Percentiles rank a stretch among this genome's conserved stretches.
Evolutionary conservation across 2,797 vertebrate genomes (phyloP).

Genomic region (Megalops cyprinoides): DNA sequence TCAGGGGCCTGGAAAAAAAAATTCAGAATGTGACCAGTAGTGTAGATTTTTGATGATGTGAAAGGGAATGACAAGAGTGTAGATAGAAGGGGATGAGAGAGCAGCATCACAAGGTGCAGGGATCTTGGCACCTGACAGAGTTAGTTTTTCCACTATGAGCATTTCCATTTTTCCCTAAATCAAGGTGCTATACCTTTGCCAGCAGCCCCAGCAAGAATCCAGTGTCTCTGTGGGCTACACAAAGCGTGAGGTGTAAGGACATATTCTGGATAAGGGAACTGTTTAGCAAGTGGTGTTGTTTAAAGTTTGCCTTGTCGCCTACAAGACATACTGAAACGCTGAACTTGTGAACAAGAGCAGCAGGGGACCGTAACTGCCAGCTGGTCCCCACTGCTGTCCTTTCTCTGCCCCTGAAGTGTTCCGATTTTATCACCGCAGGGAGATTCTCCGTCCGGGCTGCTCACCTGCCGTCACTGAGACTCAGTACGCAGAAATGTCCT

Average conservation of each 20-base stretch:
- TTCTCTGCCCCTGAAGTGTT: background rate
- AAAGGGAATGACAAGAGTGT: background rate
- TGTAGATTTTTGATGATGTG: no score
- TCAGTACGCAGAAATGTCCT: no score
- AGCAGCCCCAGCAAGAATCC: background rate
- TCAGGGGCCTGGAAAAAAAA: background rate
- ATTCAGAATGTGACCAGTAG: no score
- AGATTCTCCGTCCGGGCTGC: background rate
- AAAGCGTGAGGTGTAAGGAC: background rate
- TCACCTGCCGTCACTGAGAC: no score
- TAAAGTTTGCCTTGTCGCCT: conserved; percentile 14
- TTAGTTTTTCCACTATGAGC: background rate
- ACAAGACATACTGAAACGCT: background rate
- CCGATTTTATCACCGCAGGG: background rate
- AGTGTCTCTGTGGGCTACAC: background rate
- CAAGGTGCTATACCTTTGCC: background rate
- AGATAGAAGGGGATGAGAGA: background rate
- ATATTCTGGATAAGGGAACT: background rate
- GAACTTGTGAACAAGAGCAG: background rate
- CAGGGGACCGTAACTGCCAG: background rate
- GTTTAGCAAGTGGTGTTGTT: background rate
- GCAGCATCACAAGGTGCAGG: background rate
- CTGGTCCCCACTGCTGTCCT: conserved; percentile 10
- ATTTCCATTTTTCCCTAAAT: background rate
- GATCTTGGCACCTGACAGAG: background rate